These are phyloP conservation scores for Potamarius usumacintae DNA, from an alignment of 2,113 vertebrate genomes.

Conservation along the genomic window DNA sequence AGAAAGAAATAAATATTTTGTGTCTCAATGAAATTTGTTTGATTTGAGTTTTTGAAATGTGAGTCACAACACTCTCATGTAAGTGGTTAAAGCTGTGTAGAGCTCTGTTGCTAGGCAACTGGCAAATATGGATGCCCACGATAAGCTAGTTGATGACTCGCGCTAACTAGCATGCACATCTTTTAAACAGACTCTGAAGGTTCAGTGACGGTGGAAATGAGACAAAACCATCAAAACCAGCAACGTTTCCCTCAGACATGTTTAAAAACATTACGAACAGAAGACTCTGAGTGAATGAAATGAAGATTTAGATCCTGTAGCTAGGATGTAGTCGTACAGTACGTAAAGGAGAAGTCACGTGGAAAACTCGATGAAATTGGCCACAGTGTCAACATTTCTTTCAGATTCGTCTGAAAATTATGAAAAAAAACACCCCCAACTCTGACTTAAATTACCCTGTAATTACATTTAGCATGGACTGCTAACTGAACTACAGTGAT, in stretches of 20 bases:
- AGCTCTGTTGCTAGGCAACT: constrained; percentile 5
- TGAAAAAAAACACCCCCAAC: background rate
- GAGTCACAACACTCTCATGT: background rate
- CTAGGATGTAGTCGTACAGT: background rate
- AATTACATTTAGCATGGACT: background rate
- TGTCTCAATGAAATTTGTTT: background rate
- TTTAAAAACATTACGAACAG: background rate
- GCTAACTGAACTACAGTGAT: background rate
- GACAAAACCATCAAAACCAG: background rate
- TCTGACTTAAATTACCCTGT: background rate
- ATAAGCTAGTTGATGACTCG: background rate
- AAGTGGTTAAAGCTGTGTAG: background rate
- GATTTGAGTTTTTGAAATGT: background rate
- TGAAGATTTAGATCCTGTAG: background rate
- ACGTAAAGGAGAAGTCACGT: background rate
- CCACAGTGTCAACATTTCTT: background rate
- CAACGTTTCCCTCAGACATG: background rate
- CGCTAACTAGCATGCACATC: background rate
- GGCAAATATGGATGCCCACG: background rate
- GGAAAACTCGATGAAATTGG: no score
- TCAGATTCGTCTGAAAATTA: background rate
- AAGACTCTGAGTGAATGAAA: background rate
- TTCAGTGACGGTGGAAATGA: background rate
- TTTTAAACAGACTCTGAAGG: background rate
- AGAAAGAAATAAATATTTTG: background rate